phyloP scores from a whole-genome alignment of 2,113 vertebrate species.

The Isurus oxyrinchus region DNA sequence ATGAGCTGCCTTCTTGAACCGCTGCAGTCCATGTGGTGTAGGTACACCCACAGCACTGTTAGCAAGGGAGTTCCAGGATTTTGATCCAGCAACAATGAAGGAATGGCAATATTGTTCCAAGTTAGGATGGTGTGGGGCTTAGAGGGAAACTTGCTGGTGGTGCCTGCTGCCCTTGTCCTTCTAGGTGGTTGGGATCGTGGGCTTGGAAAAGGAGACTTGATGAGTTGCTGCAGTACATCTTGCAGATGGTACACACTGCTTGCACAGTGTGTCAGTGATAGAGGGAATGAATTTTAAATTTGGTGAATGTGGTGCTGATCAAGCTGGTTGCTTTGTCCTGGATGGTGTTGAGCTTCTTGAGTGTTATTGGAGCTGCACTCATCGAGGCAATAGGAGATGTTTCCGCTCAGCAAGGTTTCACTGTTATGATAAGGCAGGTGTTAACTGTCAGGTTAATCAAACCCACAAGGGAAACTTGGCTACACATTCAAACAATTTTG shows the following conservation, averaged over 20 bases:
- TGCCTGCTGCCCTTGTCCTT: background rate
- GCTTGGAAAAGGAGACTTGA: background rate
- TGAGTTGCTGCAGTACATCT: background rate
- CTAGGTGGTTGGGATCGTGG: background rate
- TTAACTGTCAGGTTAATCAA: too few species aligned
- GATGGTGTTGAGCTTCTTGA: background rate
- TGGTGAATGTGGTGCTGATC: background rate
- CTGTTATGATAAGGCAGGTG: too few species aligned
- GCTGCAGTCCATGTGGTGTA: background rate
- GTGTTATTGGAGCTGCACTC: background rate
- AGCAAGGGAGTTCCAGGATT: background rate
- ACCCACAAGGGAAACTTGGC: too few species aligned
- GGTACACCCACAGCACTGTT: background rate
- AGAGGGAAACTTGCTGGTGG: background rate
- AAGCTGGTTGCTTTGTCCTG: background rate
- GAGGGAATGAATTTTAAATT: background rate
- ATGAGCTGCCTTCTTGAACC: background rate
- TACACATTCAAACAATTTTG: too few species aligned
- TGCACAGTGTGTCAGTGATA: background rate
- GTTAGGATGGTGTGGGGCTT: background rate
- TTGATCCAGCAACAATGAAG: background rate
- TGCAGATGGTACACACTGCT: background rate
- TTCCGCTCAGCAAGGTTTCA: background rate
- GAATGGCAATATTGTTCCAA: background rate
- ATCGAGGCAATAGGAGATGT: background rate